phyloP scores from a whole-genome alignment of 2,888 invertebrate genomes.

The Seira ritae region DNA sequence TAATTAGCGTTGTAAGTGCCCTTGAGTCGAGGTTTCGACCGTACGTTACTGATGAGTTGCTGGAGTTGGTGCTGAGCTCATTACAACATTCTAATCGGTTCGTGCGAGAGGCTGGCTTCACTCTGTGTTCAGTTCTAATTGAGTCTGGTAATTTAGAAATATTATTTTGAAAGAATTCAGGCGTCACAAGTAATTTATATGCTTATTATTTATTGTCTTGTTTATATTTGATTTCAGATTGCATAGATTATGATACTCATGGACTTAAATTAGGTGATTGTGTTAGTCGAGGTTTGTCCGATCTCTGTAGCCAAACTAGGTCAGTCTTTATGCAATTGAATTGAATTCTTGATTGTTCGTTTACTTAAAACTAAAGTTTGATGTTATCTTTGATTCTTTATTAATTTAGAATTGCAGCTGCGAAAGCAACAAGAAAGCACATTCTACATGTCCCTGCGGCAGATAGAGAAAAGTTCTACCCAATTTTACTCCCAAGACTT shows the following conservation, averaged over 20 bases:
- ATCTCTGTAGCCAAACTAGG: conserved; percentile 78
- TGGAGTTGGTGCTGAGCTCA: conserved; percentile 77
- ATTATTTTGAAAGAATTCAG: not conserved
- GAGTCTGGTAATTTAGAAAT: conserved; percentile 74
- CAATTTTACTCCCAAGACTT: conserved; percentile 77
- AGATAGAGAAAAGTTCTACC: conserved; percentile 76
- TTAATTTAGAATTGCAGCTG: conserved; percentile 76
- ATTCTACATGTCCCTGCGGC: conserved; percentile 76
- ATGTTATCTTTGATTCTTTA: not conserved
- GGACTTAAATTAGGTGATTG: conserved; percentile 77
- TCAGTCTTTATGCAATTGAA: conserved; percentile 6
- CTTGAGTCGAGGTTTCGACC: conserved; percentile 39
- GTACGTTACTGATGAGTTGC: conserved; percentile 75
- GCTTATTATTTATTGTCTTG: too few species aligned
- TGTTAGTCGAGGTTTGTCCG: conserved; percentile 77
- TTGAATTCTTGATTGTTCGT: not conserved
- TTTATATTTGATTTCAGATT: conserved; percentile 38
- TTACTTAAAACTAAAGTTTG: not conserved
- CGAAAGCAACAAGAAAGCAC: conserved; percentile 78
- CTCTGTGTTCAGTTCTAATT: conserved; percentile 77
- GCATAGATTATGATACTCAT: conserved; percentile 74
- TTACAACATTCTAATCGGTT: conserved; percentile 78
- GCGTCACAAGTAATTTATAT: too few species aligned
- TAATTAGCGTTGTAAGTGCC: conserved; percentile 75
- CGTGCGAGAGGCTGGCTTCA: conserved; percentile 78